Evolutionary conservation across 2,888 invertebrate genomes (phyloP), one percentile per base, ranked within the genome.

Genomic region (Dasysyrphus albostriatus): DNA sequence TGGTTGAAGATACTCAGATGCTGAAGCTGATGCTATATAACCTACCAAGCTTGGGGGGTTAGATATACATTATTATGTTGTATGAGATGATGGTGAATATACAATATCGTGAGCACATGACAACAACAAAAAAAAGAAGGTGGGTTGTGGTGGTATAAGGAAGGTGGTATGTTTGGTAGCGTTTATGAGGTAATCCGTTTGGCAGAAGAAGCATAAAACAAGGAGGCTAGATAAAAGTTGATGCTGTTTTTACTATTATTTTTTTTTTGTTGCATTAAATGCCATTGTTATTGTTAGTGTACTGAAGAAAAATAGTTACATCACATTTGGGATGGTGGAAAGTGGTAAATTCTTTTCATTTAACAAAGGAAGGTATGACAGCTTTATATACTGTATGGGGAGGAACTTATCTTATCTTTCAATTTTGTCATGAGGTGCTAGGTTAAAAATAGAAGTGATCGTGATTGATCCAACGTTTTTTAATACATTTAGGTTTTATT

Each of bases 101-200:
- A 61, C 1, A 61, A 65, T 69, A 39, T 54, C 16, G 51, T 54
- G 54, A 54, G 39, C 54, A 69, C 69, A 69, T 29, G 39, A 54
- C 69, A 69, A 24, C 24, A 24, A 24, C 24, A 24, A 24, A 24
- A 24, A 24, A 32, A 32, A 69, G 14, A 42, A 54, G 54, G 69
- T 69, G 69, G 69, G 24, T 29, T 67, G 32, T 42, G 24, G 32
- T 42, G 24, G 63, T 63, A 63, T 32, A 63, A 34, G 29, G 51
- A 54, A 54, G 37, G 37, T 34, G 61, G 61, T 24, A 44, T 34
- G 39, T 29, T 24, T 54, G 69, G 51, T 19, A 39, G 39, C 69
- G 39, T 69, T 72, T 81, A 73, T 85, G 84, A 85, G 84, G 84
- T 85, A 85, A 85, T 85, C 76, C 49, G 32, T 69, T 76, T 73